These are phyloP conservation scores for Pyrrhosoma nymphula DNA, from an alignment of 2,888 invertebrate genomes.

Conservation along the genomic window DNA sequence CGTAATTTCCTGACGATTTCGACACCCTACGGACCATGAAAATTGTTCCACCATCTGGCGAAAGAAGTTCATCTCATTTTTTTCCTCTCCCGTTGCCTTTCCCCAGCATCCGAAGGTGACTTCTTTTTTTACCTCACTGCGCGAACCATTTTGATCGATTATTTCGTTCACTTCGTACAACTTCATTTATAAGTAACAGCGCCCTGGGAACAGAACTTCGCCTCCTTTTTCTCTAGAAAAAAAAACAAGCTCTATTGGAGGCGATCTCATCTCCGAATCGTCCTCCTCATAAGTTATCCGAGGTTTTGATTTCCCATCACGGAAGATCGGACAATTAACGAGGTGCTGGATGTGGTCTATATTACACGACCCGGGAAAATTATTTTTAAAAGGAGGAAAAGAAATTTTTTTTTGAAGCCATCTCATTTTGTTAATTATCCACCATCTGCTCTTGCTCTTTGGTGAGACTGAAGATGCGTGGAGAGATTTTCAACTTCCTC, in stretches of 20 bases:
- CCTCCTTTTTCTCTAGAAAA: background rate
- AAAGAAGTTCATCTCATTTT: background rate
- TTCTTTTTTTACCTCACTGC: background rate
- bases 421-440: slow-evolving; percentile 33
- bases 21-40: background rate
- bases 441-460: background rate
- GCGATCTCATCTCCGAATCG: slow-evolving; percentile 10
- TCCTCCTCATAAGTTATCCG: background rate
- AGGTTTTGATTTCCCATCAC: slow-evolving; percentile 39
- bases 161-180: background rate
- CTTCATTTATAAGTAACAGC: slow-evolving; percentile 21
- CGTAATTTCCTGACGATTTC: background rate
- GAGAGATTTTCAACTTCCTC: slow-evolving; percentile 9
- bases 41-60: slow-evolving; percentile 1
- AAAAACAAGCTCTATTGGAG: background rate
- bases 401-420: background rate
- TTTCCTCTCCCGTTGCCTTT: background rate
- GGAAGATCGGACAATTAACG: slow-evolving; percentile 24
- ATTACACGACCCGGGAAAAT: background rate
- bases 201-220: background rate
- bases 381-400: background rate
- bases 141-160: slow-evolving; percentile 15
- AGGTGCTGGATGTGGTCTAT: background rate
- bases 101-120: background rate
- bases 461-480: background rate